phyloP scores from a whole-genome alignment of 2,888 invertebrate species.

The Lysandra coridon region DNA sequence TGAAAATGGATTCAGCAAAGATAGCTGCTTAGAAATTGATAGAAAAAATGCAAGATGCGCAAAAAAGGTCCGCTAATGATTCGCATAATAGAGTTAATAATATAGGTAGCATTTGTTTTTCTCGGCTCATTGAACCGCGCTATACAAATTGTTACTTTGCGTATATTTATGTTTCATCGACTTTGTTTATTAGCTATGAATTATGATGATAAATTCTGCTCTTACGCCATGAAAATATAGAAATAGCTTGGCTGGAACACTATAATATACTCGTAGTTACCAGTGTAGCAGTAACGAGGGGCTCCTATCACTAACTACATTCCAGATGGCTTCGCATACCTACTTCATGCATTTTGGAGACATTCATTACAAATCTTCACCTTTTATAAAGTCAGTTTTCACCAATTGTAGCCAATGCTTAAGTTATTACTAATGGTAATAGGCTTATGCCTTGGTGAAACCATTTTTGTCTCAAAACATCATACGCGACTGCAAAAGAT shows the following conservation, averaged over 20 bases:
- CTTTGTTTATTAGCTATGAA: neutral
- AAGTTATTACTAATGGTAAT: too few species aligned
- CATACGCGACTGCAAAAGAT: too few species aligned
- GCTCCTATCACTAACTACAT: too few species aligned
- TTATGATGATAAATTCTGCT: neutral
- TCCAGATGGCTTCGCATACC: too few species aligned
- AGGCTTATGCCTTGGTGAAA: too few species aligned
- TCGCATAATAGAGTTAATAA: constrained; percentile 14
- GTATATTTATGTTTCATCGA: neutral
- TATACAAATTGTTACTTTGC: neutral
- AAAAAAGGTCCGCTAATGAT: constrained; percentile 21
- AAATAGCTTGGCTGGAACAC: too few species aligned
- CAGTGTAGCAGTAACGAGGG: neutral
- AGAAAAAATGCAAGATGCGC: neutral
- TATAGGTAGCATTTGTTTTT: constrained; percentile 16
- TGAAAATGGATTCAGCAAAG: neutral
- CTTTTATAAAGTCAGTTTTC: too few species aligned
- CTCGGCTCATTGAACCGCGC: constrained; percentile 1
- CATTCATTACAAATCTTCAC: too few species aligned
- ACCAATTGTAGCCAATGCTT: too few species aligned
- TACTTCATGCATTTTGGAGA: too few species aligned
- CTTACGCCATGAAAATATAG: neutral
- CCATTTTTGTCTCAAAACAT: too few species aligned
- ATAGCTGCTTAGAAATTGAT: neutral
- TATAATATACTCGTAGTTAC: neutral